These are phyloP conservation scores for Proales similis DNA, from an alignment of 1,140 invertebrate genomes.

Conservation along the genomic window DNA sequence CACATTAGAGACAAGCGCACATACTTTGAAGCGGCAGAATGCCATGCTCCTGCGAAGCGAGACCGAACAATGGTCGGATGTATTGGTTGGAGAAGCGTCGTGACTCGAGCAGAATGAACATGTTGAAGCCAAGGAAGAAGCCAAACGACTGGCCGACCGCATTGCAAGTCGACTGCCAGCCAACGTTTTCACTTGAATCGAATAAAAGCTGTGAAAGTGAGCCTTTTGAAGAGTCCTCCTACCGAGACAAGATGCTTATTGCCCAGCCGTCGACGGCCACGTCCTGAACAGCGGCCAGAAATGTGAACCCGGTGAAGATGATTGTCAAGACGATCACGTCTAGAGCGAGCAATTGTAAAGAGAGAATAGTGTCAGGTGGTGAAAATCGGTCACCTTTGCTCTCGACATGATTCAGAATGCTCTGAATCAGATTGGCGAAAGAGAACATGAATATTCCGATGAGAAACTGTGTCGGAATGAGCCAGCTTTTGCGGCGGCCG, in stretches of 20 bases:
- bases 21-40: constrained; percentile 19
- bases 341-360: constrained; percentile 81
- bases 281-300: constrained; percentile 96
- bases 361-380: constrained; percentile 64
- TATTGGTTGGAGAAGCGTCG: constrained; percentile 91
- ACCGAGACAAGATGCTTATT: constrained; percentile 89
- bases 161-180: constrained; percentile 98
- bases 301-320: constrained; percentile 83
- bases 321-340: constrained; percentile 18
- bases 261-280: constrained; percentile 99
- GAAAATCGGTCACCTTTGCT: background rate
- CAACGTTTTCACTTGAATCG: constrained; percentile 72
- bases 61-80: constrained; percentile 56
- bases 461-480: constrained; percentile 77
- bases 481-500: constrained; percentile 91
- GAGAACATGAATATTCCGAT: constrained; percentile 51
- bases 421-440: constrained; percentile 44
- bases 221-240: constrained; percentile 38
- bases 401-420: constrained; percentile 39
- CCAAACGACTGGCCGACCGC: constrained; percentile 97
- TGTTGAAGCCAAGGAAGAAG: constrained; percentile 90
- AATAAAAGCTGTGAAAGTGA: constrained; percentile 8
- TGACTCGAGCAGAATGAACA: constrained; percentile 92
- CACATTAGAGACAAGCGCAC: background rate
- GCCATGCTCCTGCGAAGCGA: background rate